phyloP scores from a whole-genome alignment of 2,113 vertebrate species.

The Leiothrix lutea region DNA sequence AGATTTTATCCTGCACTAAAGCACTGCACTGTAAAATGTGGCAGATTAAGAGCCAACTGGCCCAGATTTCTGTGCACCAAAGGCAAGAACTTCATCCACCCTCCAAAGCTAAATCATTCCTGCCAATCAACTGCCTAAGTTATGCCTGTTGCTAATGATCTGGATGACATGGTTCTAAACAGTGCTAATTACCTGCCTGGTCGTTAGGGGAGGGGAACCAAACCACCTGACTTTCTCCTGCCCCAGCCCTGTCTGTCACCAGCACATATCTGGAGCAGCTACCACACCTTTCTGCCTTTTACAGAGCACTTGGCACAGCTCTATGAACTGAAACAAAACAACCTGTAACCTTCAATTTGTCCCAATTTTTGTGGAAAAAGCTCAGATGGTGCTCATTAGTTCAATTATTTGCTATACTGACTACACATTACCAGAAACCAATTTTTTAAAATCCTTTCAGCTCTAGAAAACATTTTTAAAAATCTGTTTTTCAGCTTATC shows the following conservation, averaged over 20 bases:
- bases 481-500: not conserved
- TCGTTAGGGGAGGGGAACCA: not conserved
- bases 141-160: not conserved
- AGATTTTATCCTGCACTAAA: not conserved
- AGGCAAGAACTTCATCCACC: not conserved
- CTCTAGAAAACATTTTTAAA: not conserved
- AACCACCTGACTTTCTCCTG: not conserved
- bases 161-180: not conserved
- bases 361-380: not conserved
- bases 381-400: not conserved
- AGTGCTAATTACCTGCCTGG: not conserved
- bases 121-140: not conserved
- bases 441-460: not conserved
- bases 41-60: not conserved
- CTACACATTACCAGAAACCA: not conserved
- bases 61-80: not conserved
- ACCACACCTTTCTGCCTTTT: not conserved
- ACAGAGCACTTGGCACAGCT: not conserved
- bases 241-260: rapidly evolving
- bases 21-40: not conserved
- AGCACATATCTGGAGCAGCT: not conserved
- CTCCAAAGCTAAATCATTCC: not conserved
- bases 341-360: not conserved
- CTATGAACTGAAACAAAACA: not conserved
- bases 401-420: not conserved